phyloP scores from a whole-genome alignment of 2,888 invertebrate genomes.

The Hirtodrosophila alboralis region DNA sequence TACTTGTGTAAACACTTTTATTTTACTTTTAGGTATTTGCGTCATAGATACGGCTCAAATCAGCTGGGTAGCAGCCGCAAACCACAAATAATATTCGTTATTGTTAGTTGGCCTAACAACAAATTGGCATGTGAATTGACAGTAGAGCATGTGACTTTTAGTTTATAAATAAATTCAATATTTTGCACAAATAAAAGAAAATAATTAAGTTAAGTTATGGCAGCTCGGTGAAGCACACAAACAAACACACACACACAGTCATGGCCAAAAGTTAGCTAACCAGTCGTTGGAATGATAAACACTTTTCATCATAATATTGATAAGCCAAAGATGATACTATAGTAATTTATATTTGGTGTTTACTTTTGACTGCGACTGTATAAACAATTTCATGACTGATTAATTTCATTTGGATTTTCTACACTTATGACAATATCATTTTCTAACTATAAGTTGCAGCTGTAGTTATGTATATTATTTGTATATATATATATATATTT shows the following conservation, averaged over 20 bases:
- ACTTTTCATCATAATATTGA: slow-evolving; percentile 10
- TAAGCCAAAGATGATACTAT: slow-evolving; percentile 6
- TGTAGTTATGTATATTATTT: slow-evolving; percentile 22
- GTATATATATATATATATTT: slow-evolving; percentile 8
- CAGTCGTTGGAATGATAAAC: slow-evolving; percentile 21
- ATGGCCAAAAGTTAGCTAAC: slow-evolving; percentile 29
- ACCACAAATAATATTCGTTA: slow-evolving; percentile 22
- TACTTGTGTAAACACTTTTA: not conserved
- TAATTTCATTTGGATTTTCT: slow-evolving; percentile 29
- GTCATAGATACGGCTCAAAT: slow-evolving; percentile 20
- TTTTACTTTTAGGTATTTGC: slow-evolving; percentile 1
- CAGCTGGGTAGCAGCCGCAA: slow-evolving; percentile 15
- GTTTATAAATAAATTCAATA: slow-evolving; percentile 54
- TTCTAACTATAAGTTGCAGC: slow-evolving; percentile 21
- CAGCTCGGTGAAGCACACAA: slow-evolving; percentile 32
- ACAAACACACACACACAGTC: slow-evolving; percentile 32
- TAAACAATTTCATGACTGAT: slow-evolving; percentile 51
- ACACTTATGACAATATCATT: slow-evolving; percentile 10
- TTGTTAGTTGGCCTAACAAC: slow-evolving; percentile 43
- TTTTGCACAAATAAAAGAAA: slow-evolving; percentile 49
- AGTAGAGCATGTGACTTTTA: slow-evolving; percentile 63
- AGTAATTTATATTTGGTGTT: not conserved
- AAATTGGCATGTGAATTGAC: slow-evolving; percentile 52
- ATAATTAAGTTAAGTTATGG: slow-evolving; percentile 61
- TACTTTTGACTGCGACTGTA: slow-evolving; percentile 27